phyloP scores from a whole-genome alignment of 2,113 vertebrate genomes.

The Pterocles burchelli region DNA sequence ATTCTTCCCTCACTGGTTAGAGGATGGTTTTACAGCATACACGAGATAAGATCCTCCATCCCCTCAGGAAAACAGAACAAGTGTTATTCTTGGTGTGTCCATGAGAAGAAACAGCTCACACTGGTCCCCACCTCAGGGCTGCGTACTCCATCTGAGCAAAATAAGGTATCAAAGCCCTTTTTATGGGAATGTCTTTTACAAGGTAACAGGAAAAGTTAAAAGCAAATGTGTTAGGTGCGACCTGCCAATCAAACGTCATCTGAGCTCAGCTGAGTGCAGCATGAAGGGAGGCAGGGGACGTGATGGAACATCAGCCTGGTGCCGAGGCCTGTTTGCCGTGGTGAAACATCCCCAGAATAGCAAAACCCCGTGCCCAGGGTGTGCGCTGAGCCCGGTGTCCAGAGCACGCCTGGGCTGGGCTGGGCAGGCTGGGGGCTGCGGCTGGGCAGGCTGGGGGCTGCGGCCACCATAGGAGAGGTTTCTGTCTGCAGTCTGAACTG shows the following conservation, averaged over 20 bases:
- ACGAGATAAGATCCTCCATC: not conserved
- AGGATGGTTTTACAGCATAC: not conserved
- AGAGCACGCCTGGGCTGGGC: not conserved
- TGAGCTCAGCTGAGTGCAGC: not conserved
- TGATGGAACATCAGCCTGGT: not conserved
- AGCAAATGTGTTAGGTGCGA: not conserved
- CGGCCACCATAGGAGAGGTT: accelerated
- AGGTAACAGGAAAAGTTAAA: not conserved
- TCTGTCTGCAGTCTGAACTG: not conserved
- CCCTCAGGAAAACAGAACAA: not conserved
- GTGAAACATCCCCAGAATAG: not conserved
- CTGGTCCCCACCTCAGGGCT: not conserved
- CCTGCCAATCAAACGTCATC: not conserved
- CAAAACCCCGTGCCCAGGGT: not conserved
- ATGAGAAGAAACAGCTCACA: not conserved
- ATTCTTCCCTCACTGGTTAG: not conserved
- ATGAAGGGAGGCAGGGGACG: not conserved
- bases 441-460: not conserved
- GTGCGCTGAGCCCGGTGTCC: not conserved
- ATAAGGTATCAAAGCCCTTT: not conserved
- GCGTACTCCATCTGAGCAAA: not conserved
- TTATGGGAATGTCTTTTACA: not conserved
- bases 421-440: not conserved
- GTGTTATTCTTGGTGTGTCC: not conserved
- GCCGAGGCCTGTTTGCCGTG: too few relatives aligned